phyloP scores from a whole-genome alignment of 2,888 invertebrate genomes.

The Drosophila mimetica region DNA sequence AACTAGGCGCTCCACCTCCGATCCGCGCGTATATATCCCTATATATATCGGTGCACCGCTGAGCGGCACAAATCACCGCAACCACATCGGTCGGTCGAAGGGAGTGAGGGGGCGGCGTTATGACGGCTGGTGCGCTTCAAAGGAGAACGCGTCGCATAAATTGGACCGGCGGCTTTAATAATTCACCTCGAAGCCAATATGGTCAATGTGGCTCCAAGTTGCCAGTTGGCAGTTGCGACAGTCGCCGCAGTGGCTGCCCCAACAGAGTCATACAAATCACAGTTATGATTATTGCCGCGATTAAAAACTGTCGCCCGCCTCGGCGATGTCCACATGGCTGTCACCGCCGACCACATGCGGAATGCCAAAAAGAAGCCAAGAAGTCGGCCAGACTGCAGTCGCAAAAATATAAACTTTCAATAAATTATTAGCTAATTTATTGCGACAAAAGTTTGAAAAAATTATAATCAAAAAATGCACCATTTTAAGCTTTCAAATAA shows the following conservation, averaged over 20 bases:
- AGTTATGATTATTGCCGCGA: conserved; percentile 81
- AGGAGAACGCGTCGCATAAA: conserved; percentile 77
- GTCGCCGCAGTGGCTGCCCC: conserved; percentile 53
- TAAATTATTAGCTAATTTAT: not conserved
- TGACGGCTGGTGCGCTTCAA: conserved; percentile 69
- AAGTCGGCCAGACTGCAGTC: conserved; percentile 6
- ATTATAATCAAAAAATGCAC: not conserved
- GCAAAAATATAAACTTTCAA: not conserved
- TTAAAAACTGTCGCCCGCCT: conserved; percentile 79
- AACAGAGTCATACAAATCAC: conserved; percentile 80
- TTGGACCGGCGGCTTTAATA: conserved; percentile 75
- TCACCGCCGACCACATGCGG: conserved; percentile 39
- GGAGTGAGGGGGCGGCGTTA: conserved; percentile 55
- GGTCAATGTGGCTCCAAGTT: conserved; percentile 48
- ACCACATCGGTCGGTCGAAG: conserved; percentile 14
- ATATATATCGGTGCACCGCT: conserved; percentile 39
- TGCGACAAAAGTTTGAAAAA: not conserved
- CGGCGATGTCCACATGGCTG: conserved; percentile 27
- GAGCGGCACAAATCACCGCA: conserved; percentile 44
- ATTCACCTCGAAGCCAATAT: conserved; percentile 73
- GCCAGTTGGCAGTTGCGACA: conserved; percentile 20
- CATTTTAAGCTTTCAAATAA: too few species aligned
- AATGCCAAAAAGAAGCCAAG: conserved; percentile 7
- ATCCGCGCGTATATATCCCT: conserved; percentile 5
- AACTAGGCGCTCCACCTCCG: conserved; percentile 68